Percentiles rank a stretch among this genome's conserved stretches.
Evolutionary conservation across 2,113 vertebrate genomes (phyloP).

Genomic region (Pantherophis guttatus): DNA sequence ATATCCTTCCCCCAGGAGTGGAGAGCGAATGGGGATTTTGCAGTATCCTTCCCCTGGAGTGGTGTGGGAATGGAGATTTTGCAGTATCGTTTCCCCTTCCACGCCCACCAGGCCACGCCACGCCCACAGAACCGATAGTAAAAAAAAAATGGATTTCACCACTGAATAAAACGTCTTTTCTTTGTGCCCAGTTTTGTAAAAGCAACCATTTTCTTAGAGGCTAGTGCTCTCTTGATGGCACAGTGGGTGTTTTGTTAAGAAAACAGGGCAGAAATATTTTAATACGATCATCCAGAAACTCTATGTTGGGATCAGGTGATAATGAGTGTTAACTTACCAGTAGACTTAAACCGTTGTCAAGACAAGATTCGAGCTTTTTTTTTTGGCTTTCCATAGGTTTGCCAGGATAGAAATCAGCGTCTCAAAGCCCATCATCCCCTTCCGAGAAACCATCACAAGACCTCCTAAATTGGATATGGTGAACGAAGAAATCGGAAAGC

Average conservation of each 20-base stretch:
- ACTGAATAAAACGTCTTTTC: background rate
- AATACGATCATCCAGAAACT: too few relatives aligned
- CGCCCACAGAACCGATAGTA: too few relatives aligned
- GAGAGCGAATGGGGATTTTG: too few relatives aligned
- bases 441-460: constrained; percentile 91
- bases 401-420: constrained; percentile 90
- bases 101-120: too few relatives aligned
- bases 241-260: background rate
- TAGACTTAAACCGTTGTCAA: background rate
- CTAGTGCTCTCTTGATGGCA: background rate
- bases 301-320: background rate
- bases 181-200: background rate
- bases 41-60: too few relatives aligned
- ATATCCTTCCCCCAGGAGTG: too few relatives aligned
- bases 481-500: constrained; percentile 93
- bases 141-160: too few relatives aligned
- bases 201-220: background rate
- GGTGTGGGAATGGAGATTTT: too few relatives aligned
- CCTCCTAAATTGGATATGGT: constrained; percentile 97
- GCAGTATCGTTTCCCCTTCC: too few relatives aligned
- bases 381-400: constrained; percentile 76
- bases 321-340: background rate
- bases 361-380: background rate
- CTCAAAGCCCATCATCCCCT: constrained; percentile 92
- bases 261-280: background rate